These are phyloP conservation scores for Oncorhynchus tshawytscha DNA, from an alignment of 2,113 vertebrate genomes.

Conservation along the genomic window DNA sequence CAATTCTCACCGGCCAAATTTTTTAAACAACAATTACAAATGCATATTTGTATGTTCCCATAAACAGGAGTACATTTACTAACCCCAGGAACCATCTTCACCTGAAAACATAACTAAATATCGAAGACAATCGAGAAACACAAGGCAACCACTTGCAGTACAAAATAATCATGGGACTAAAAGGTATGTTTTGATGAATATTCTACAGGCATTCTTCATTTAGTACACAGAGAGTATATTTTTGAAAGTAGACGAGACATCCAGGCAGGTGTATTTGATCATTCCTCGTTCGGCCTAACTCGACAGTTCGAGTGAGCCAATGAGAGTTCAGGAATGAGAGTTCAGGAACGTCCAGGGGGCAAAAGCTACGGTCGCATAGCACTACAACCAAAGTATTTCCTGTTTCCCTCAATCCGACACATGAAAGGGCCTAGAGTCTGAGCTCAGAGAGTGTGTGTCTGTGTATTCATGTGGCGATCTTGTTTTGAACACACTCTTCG, in stretches of 20 bases:
- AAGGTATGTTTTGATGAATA: not conserved
- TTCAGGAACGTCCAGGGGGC: not conserved
- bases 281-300: not conserved
- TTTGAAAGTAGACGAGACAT: not conserved
- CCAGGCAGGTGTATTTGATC: not conserved
- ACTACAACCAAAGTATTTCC: not conserved
- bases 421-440: not conserved
- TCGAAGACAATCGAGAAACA: not conserved
- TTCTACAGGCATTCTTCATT: not conserved
- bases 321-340: too few species aligned
- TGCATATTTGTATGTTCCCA: not conserved
- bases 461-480: not conserved
- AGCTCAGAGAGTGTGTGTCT: too few species aligned
- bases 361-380: not conserved
- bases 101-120: not conserved
- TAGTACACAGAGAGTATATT: slow-evolving; percentile 16
- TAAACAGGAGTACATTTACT: not conserved
- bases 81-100: slow-evolving; percentile 1
- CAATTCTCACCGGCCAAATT: not conserved
- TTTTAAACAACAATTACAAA: slow-evolving; percentile 9
- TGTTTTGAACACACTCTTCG: not conserved
- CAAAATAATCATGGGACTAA: not conserved
- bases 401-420: not conserved
- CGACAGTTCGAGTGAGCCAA: too few species aligned
- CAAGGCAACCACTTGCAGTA: slow-evolving; percentile 8